phyloP scores from a whole-genome alignment of 1,140 invertebrate genomes.

The Diabrotica undecimpunctata region DNA sequence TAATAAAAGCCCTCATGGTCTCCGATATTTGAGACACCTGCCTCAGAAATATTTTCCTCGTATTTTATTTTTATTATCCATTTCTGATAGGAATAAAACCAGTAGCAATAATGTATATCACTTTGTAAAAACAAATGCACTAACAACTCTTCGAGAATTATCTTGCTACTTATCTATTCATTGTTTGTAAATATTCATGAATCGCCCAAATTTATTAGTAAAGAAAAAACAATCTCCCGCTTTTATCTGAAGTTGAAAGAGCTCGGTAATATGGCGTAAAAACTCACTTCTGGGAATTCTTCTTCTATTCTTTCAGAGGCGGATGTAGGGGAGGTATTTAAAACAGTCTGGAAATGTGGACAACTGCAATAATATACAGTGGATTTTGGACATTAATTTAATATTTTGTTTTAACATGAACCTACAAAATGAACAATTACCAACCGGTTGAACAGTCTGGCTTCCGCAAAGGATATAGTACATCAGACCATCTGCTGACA shows the following conservation, averaged over 20 bases:
- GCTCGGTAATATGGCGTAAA: slow-evolving; percentile 8
- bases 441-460: no score
- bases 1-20: no score
- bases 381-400: no score
- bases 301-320: slow-evolving; percentile 6
- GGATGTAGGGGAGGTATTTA: not conserved
- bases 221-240: slow-evolving; percentile 23
- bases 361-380: no score
- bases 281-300: slow-evolving; percentile 13
- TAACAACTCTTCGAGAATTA: slow-evolving; percentile 11
- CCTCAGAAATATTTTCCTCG: no score
- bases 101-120: slow-evolving; percentile 5
- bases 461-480: no score
- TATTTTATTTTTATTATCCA: no score
- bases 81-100: not conserved
- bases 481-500: no score
- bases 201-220: slow-evolving; percentile 30
- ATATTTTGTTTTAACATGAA: no score
- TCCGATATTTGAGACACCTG: no score
- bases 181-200: slow-evolving; percentile 30
- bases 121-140: slow-evolving; percentile 1
- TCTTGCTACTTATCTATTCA: slow-evolving; percentile 15
- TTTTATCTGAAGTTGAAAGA: slow-evolving; percentile 20
- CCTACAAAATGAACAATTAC: no score
- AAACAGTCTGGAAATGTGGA: no score